Evolutionary conservation across 2,113 vertebrate species (phyloP), one percentile per base, ranked within the genome.

Genomic region (Caranx melampygus): DNA sequence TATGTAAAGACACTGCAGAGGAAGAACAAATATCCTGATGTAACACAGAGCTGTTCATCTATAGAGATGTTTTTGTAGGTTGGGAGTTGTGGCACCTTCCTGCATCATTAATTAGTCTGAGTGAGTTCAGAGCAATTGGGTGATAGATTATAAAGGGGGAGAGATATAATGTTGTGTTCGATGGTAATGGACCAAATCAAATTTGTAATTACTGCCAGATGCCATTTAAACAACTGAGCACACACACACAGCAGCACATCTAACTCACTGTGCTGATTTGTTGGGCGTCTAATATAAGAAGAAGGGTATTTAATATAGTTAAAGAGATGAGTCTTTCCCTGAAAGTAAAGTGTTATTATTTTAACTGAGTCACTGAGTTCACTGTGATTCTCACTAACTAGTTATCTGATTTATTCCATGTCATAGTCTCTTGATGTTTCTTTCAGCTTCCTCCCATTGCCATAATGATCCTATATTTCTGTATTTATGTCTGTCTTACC

Each of bases 151-250:
- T 72, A 75, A 82, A 85, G 61, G n/a, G 64, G 71, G 68, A 80
- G 78, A 80, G 72, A 83, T 59, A 37, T 70, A 60, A 86, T 81
- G 72, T 70, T 72, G 55, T 67, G 65, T 55, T 70, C 62, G 61
- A 3, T 63, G 42, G 59, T 86, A 87, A 89, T 84, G 79, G 78
- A 86, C 74, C 77, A 68, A 75, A 90, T 90, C 60, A 62, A 88
- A 87, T 86, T 55, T 78, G 60, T 78, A 84, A 87, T 88, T 87
- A 79, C 69, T 72, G 54, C 75, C 88, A 92, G 78, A 80, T 90
- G 85, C 47, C 78, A 66, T 76, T 81, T 75, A 59, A 37, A 76
- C 57, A 66, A 75, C 0, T 20, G 31, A 40, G 21, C 62, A 18
- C 66, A 77, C 14, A 65, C 37, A 72, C 62, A 18, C 66, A 78